Percentiles rank a stretch among this genome's conserved stretches.
Conservation (phyloP, 2,113 vertebrate genomes). For the Chlamydotis undulata region DNA sequence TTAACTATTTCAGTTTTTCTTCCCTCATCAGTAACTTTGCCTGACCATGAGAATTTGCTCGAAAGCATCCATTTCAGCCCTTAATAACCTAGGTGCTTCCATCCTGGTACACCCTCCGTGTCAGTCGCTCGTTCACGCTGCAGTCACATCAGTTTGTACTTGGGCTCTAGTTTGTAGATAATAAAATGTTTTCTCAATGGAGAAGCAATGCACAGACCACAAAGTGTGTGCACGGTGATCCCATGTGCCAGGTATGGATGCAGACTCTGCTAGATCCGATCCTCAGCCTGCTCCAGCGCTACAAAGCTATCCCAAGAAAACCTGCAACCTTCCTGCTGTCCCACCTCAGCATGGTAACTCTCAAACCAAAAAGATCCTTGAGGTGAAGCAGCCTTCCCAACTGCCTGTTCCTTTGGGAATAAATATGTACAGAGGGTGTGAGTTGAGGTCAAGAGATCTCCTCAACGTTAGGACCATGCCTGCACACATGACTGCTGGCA, state of each 20-base stretch:
- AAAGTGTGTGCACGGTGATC: background rate
- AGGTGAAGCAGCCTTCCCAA: background rate
- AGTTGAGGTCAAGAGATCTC: background rate
- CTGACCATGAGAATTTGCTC: background rate
- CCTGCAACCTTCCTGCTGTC: background rate
- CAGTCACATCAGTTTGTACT: background rate
- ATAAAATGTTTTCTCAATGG: background rate
- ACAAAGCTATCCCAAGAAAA: rapidly evolving
- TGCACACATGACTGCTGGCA: background rate
- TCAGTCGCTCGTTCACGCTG: rapidly evolving
- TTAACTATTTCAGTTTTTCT: background rate
- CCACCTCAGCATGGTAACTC: background rate
- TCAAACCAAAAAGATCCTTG: background rate
- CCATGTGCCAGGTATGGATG: background rate
- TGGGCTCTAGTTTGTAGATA: background rate
- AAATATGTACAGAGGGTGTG: background rate
- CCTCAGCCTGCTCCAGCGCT: background rate
- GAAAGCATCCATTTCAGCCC: background rate
- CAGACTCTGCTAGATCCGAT: background rate
- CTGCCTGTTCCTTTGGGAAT: background rate
- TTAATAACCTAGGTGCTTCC: too few relatives aligned
- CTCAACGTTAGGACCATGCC: background rate
- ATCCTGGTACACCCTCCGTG: too few relatives aligned
- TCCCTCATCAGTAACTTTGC: background rate
- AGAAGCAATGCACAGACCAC: background rate